Evolutionary conservation across 2,888 invertebrate genomes (phyloP), one percentile per base, ranked within the genome.

Genomic region (Cosmia trapezina): DNA sequence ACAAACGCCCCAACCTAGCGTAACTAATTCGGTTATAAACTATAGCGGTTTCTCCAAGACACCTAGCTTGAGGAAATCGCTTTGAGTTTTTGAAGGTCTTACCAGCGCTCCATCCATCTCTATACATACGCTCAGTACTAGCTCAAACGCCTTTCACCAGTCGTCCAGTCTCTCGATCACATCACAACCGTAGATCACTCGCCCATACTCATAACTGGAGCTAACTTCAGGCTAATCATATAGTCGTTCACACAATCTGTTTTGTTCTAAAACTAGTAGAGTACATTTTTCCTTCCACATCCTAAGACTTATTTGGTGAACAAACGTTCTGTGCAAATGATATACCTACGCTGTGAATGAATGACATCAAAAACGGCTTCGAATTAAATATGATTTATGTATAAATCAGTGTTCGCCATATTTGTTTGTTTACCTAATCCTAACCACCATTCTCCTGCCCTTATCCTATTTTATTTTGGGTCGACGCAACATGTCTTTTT

Each of bases 151-250:
- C 86, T 86, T 86, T 85, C 86, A 85, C 85, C 84, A 57, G 37
- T 37, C 37, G 37, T 37, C 37, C 37, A 37, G 80, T 71, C 71
- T 45, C 59, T 37, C 72, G 72, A 66, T 76, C 73, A 75, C 70
- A 70, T 76, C 76, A 60, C 67, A 82, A 79, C 78, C 81, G 83
- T 88, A 87, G 87, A 90, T 90, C 87, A 89, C 84, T 84, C 71
- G 73, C 79, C 63, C 74, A 61, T 71, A 62, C 65, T 81, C 80
- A 83, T 76, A 88, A 80, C 86, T 80, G 72, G 73, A 83, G 83
- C 86, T 89, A 88, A 89, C 88, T 86, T 87, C 67, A 83, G 78
- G 87, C 86, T 90, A 89, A 89, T 90, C 88, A 88, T 81, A 83
- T 78, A 73, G 43, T 83, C 78, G 70, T 88, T 87, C 87, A 80